Evolutionary conservation across 1,140 invertebrate species (phyloP).

Genomic region (Diorhabda carinulata): DNA sequence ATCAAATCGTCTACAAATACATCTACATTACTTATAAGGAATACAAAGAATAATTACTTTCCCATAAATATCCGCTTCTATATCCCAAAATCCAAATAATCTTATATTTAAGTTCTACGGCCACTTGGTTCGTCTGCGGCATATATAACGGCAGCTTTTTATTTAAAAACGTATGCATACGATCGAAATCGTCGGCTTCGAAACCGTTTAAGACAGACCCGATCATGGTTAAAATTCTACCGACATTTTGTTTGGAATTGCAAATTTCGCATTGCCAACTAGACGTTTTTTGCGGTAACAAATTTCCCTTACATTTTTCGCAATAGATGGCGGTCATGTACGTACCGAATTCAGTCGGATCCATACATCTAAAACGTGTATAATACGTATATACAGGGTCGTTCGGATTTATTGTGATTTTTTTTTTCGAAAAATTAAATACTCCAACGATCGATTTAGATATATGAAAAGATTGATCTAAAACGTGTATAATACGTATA

Average conservation of each 20-base stretch:
- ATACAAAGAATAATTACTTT: conserved; percentile 24
- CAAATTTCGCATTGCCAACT: conserved; percentile 54
- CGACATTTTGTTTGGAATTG: conserved; percentile 46
- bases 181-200: conserved; percentile 46
- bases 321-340: conserved; percentile 51
- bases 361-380: conserved; percentile 54
- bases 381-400: no score
- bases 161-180: conserved; percentile 51
- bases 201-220: conserved; percentile 49
- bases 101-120: conserved; percentile 50
- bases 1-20: conserved; percentile 6
- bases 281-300: conserved; percentile 48
- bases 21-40: not conserved
- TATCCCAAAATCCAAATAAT: conserved; percentile 40
- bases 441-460: no score
- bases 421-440: no score
- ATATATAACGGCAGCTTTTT: conserved; percentile 48
- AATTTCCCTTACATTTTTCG: conserved; percentile 47
- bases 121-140: conserved; percentile 53
- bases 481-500: no score
- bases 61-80: conserved; percentile 31
- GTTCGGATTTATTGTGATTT: no score
- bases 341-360: conserved; percentile 57
- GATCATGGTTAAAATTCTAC: conserved; percentile 41
- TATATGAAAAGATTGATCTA: no score